These are phyloP conservation scores for Brotula barbata DNA, from an alignment of 2,797 vertebrate genomes.

Conservation along the genomic window DNA sequence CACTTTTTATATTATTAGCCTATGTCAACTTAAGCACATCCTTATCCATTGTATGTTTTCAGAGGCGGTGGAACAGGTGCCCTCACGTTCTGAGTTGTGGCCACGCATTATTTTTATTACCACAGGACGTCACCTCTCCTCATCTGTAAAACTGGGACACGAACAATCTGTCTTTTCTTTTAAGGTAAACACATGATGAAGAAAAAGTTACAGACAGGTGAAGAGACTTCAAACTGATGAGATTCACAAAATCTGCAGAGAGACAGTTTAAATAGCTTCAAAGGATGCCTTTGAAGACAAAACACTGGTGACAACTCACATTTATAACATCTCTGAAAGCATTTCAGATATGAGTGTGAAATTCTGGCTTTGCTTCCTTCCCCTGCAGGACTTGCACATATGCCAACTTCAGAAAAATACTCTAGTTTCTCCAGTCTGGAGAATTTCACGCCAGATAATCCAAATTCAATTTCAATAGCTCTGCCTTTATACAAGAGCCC, in stretches of 20 bases:
- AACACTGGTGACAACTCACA: constrained; percentile 74
- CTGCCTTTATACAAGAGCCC: constrained; percentile 73
- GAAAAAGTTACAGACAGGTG: constrained; percentile 64
- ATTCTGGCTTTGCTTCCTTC: constrained; percentile 76
- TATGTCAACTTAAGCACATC: too few species aligned
- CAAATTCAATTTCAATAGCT: constrained; percentile 82
- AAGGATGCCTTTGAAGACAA: constrained; percentile 78
- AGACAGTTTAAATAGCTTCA: constrained; percentile 76
- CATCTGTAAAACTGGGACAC: constrained; percentile 13
- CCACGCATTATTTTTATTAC: not conserved
- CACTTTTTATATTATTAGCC: too few species aligned
- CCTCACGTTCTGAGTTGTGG: too few species aligned
- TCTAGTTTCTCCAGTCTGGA: constrained; percentile 76
- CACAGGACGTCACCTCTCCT: constrained; percentile 16
- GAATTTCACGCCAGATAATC: constrained; percentile 82
- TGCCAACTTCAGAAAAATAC: constrained; percentile 78
- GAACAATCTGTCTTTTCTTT: constrained; percentile 20
- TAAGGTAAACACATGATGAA: constrained; percentile 41
- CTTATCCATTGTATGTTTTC: too few species aligned
- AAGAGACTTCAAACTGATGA: constrained; percentile 70
- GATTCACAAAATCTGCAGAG: constrained; percentile 62
- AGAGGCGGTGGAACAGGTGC: too few species aligned
- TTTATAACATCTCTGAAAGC: constrained; percentile 80
- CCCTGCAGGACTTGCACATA: constrained; percentile 79
- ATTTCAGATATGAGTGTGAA: constrained; percentile 78